Evolutionary conservation across 2,888 invertebrate genomes (phyloP), one percentile per base, ranked within the genome.

Genomic region (Epirrita christyi): DNA sequence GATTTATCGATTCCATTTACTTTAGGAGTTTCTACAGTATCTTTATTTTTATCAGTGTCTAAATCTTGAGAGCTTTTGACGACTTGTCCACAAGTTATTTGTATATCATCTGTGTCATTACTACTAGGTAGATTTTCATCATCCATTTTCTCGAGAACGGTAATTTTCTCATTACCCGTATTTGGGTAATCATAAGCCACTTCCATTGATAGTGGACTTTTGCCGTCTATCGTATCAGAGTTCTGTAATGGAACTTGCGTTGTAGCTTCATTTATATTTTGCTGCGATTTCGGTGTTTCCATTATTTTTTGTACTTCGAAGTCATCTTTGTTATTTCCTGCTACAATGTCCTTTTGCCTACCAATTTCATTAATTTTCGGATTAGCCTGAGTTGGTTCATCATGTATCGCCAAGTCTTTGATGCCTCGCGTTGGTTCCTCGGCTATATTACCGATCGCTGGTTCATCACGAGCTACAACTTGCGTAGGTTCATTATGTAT

Each of bases 71-170:
- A 85, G 48, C 50, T 70, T 45, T 71, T 74, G 0, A 79, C 42
- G 1, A 67, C 55, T 76, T 92, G 92, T 2, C 88, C 90, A 54
- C 89, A 89, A 63, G 86, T 87, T 45, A 91, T 89, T 62, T 85
- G 84, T 3, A 89, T 67, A 61, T 92, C 92, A 61, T 91, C 90
- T 0, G 86, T 86, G 7, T 89, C 90, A 60, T 83, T 88, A 0
- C 84, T 83, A 54, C 85, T 83, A 0, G 91, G 88, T 10, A 90
- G 67, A 52, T 83, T 83, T 32, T 88, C 88, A 10, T 83, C 85
- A 6, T 88, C 85, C n/a, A 75, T 67, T 65, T 76, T 84, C 8
- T 88, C 89, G 11, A 88, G 44, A 1, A 79, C 64, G 2, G 72
- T 69, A 0, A 85, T 76, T 67, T 76, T 79, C 7, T 73, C 73